These are phyloP conservation scores for Drosophila rubida DNA, from an alignment of 2,888 invertebrate species.

Conservation along the genomic window DNA sequence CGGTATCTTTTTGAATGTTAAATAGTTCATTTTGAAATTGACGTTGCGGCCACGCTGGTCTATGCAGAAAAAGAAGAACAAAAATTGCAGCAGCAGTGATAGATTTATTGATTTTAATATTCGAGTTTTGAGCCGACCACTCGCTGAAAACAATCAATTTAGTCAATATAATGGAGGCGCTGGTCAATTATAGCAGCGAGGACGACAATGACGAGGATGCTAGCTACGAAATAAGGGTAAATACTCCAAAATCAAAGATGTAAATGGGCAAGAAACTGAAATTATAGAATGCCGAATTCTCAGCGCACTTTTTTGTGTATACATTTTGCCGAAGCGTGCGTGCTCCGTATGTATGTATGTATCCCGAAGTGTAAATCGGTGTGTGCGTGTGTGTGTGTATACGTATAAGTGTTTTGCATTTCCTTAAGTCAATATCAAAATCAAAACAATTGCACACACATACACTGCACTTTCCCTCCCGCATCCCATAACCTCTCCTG, in stretches of 20 bases:
- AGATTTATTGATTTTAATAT: constrained; percentile 59
- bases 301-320: constrained; percentile 45
- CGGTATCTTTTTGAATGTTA: not conserved
- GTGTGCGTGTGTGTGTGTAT: constrained; percentile 6
- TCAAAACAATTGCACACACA: constrained; percentile 21
- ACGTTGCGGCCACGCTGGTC: not conserved
- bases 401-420: constrained; percentile 18
- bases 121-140: constrained; percentile 12
- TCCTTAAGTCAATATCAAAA: constrained; percentile 9
- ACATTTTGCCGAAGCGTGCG: constrained; percentile 37
- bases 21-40: not conserved
- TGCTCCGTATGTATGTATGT: constrained; percentile 18
- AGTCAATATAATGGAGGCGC: constrained; percentile 88
- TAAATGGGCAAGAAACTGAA: constrained; percentile 17
- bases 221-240: constrained; percentile 82
- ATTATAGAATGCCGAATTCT: constrained; percentile 38
- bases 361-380: constrained; percentile 9
- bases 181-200: constrained; percentile 92
- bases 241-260: constrained; percentile 49
- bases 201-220: constrained; percentile 88
- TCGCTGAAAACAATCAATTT: constrained; percentile 12
- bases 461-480: not conserved
- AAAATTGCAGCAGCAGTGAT: constrained; percentile 29
- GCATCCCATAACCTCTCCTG: not conserved
- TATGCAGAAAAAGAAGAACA: constrained; percentile 26